These are phyloP conservation scores for Nilaparvata lugens DNA, from an alignment of 1,140 invertebrate genomes.

Conservation along the genomic window DNA sequence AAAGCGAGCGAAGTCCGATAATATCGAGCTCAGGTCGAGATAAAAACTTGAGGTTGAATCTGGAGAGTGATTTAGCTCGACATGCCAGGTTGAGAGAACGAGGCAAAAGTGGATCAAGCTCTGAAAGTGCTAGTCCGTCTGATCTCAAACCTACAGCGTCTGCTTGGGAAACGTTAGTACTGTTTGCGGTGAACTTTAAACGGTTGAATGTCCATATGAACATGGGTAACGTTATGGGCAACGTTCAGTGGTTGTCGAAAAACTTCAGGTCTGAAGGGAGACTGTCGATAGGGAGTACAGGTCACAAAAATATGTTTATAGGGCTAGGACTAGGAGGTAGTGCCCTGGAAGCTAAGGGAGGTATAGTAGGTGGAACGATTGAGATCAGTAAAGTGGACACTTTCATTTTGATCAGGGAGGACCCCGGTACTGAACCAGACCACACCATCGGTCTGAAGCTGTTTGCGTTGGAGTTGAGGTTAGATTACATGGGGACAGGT, in stretches of 20 bases:
- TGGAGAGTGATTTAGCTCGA: constrained; percentile 39
- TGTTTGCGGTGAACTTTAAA: constrained; percentile 93
- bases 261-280: constrained; percentile 84
- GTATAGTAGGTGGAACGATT: constrained; percentile 91
- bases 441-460: constrained; percentile 79
- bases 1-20: constrained; percentile 37
- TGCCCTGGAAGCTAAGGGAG: constrained; percentile 86
- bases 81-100: constrained; percentile 12
- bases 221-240: constrained; percentile 98
- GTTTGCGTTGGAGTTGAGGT: constrained; percentile 72
- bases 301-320: constrained; percentile 88
- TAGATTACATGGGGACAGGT: constrained; percentile 95
- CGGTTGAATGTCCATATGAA: constrained; percentile 95
- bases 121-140: constrained; percentile 39
- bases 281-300: constrained; percentile 86
- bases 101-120: constrained; percentile 19
- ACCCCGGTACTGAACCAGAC: constrained; percentile 79
- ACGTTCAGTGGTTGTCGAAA: constrained; percentile 87
- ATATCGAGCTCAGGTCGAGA: constrained; percentile 38
- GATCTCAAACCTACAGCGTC: constrained; percentile 40
- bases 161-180: constrained; percentile 89
- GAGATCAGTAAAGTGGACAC: constrained; percentile 84
- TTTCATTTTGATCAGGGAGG: constrained; percentile 78
- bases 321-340: constrained; percentile 82
- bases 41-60: constrained; percentile 41